Base-by-base conservation (phyloP, 1,140 invertebrate genomes). In the Rhagoletis pomonella region DNA sequence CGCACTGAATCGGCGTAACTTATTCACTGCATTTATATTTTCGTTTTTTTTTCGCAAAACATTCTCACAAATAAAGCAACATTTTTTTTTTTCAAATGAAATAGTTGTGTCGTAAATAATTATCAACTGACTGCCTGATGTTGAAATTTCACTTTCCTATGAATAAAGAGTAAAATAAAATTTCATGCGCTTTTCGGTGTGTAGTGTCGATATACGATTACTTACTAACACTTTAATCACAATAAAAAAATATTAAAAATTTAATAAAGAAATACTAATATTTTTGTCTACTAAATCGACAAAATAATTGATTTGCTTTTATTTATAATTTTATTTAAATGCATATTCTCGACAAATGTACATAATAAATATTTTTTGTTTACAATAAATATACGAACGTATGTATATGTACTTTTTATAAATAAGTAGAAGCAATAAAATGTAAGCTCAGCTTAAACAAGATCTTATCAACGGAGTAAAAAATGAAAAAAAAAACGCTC, bases 171-270 rank as follows among this genome's bases (percentile, higher is more conserved):
- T 6, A 73, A 73, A 73, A 73, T 73, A 73, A 73, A 44, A 17
- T 62, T 73, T 47, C 67, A 73, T 73, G 67, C 42, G 67, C 67
- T 73, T 73, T 17, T 73, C 42, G 67, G 67, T 73, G 67, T 73
- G 39, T 73, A 73, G 42, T n/a, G 17, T 47, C 17, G 42, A 67
- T 29, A 67, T 67, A 42, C 65, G 42, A 29, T 29, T 42, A 29
- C n/a, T 67, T 67, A 67, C 12, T 19, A 67, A 67, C 12, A 29
- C 62, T 17, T 6, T 5, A 39, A 67, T 67, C 29, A 42, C 65
- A 2, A 67, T 9, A 42, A 67, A 0, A 39, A 29, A 29, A 29
- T 29, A 29, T 29, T 29, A 29, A 29, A 29, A 29, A 29, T 29
- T 29, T 29, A 29, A 29, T 29, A 29, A 29, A 29, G 29, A 55